Evolutionary conservation across 2,888 invertebrate species (phyloP).

Genomic region (Lycaena phlaeas): DNA sequence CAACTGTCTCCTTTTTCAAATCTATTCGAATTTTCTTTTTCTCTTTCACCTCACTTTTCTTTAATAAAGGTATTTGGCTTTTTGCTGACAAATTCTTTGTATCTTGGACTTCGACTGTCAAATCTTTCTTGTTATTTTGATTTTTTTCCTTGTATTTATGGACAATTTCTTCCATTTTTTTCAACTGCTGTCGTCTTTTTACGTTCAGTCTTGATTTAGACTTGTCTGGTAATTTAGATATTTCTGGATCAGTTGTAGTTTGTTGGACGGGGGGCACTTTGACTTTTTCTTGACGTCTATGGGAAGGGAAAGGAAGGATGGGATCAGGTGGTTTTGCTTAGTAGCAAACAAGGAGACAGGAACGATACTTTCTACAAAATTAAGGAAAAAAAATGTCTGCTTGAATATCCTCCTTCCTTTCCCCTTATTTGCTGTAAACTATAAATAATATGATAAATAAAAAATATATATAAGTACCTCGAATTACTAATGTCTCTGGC

Average conservation of each 20-base stretch:
- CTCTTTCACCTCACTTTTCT: conserved; percentile 23
- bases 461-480: conserved; percentile 38
- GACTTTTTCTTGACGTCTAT: conserved; percentile 47
- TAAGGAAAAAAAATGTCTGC: conserved; percentile 18
- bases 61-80: conserved; percentile 47
- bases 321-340: conserved; percentile 22
- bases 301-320: conserved; percentile 62
- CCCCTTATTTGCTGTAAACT: conserved; percentile 59
- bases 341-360: conserved; percentile 68
- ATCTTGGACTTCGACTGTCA: conserved; percentile 6
- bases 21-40: conserved; percentile 15
- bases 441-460: conserved; percentile 9
- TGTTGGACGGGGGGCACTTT: conserved; percentile 34
- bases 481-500: conserved; percentile 58
- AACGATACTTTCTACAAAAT: conserved; percentile 26
- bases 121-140: conserved; percentile 25
- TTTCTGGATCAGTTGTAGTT: conserved; percentile 40
- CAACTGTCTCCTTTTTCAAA: conserved; percentile 11
- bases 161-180: conserved; percentile 53
- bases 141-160: conserved; percentile 45
- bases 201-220: conserved; percentile 32
- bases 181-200: conserved; percentile 49
- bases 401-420: conserved; percentile 58
- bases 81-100: conserved; percentile 22
- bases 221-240: conserved; percentile 34